phyloP scores from a whole-genome alignment of 2,797 vertebrate genomes.

The Megaceryle alcyon region DNA sequence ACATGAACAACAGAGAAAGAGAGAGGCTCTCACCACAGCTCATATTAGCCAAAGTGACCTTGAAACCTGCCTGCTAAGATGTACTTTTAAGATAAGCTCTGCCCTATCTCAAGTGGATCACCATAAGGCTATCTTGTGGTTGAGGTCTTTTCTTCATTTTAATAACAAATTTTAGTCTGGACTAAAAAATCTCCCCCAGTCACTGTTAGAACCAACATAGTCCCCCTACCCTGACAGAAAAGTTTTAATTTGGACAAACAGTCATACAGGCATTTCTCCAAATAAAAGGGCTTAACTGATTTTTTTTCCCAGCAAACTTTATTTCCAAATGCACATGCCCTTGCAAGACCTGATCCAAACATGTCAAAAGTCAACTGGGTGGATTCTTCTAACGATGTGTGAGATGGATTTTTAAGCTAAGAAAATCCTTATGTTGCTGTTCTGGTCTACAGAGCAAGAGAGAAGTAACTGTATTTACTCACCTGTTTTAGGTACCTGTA shows the following conservation, averaged over 20 bases:
- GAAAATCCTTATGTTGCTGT: not conserved
- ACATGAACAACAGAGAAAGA: not conserved
- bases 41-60: not conserved
- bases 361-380: not conserved
- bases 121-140: not conserved
- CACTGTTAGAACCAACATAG: not conserved
- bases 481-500: not conserved
- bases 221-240: not conserved
- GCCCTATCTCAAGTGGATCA: not conserved
- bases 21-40: not conserved
- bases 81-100: not conserved
- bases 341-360: not conserved
- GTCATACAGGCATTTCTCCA: not conserved
- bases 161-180: not conserved
- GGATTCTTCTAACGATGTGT: not conserved
- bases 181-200: not conserved
- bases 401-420: not conserved
- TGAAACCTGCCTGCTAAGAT: not conserved
- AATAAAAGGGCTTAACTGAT: not conserved
- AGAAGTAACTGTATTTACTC: not conserved
- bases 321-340: not conserved
- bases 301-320: not conserved
- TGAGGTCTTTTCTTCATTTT: not conserved
- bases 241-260: not conserved
- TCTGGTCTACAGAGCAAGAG: not conserved